phyloP scores from a whole-genome alignment of 2,888 invertebrate species.

The Achlya flavicornis region DNA sequence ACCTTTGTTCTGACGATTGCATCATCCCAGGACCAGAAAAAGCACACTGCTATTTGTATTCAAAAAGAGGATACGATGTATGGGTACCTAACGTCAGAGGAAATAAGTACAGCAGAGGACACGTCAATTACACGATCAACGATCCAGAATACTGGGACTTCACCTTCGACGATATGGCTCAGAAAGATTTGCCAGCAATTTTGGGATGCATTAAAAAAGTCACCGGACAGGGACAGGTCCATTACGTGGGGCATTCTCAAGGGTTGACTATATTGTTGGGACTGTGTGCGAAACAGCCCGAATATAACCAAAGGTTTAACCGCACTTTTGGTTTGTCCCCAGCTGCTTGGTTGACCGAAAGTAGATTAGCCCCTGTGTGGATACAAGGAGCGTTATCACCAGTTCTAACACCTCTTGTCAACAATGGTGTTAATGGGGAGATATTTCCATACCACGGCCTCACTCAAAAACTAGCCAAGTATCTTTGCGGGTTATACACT shows the following conservation, averaged over 20 bases:
- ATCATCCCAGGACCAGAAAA: conserved; percentile 37
- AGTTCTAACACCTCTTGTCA: conserved; percentile 14
- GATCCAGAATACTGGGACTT: conserved; percentile 43
- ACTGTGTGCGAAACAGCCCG: conserved; percentile 41
- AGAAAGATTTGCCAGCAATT: conserved; percentile 40
- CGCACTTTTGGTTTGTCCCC: conserved; percentile 43
- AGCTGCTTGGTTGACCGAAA: conserved; percentile 36
- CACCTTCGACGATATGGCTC: conserved; percentile 42
- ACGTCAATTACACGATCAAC: conserved; percentile 25
- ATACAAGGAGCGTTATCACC: conserved; percentile 27
- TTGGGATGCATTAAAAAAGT: conserved; percentile 44
- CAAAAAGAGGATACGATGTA: conserved; percentile 34
- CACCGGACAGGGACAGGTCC: conserved; percentile 34
- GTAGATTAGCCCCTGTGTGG: conserved; percentile 34
- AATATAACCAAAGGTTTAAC: conserved; percentile 46
- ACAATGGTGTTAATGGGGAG: conserved; percentile 27
- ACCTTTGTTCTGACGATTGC: conserved; percentile 40
- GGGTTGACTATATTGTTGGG: conserved; percentile 36
- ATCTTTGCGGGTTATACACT: conserved; percentile 34
- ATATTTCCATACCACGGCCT: conserved; percentile 30
- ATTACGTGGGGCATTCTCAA: conserved; percentile 46
- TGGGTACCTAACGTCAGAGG: conserved; percentile 38
- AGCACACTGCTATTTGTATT: conserved; percentile 43
- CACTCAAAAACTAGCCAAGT: conserved; percentile 25
- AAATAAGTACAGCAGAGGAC: conserved; percentile 28